Conservation (phyloP, 53 echinoderm and acorn worm species). For the Stichopus horrens region DNA sequence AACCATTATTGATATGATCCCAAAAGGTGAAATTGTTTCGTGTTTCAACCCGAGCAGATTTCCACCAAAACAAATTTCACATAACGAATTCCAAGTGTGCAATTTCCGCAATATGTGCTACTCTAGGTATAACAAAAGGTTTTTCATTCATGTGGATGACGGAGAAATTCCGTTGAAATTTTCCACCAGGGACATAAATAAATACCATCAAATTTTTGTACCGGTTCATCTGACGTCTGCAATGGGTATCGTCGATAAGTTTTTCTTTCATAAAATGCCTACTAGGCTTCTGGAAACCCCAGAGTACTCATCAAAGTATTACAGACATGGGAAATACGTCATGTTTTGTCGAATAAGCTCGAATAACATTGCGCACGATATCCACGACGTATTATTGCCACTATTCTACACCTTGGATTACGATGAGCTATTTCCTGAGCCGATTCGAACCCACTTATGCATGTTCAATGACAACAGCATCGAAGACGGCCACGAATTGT, state of each 20-base stretch:
- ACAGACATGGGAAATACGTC: conserved; percentile 3
- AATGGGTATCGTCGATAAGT: background rate
- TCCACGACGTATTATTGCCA: conserved; percentile 15
- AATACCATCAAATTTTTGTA: too few species aligned
- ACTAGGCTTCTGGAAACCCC: background rate
- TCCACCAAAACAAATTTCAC: too few species aligned
- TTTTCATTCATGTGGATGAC: background rate
- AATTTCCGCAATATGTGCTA: conserved; percentile 5
- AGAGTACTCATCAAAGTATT: background rate
- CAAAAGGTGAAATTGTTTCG: too few species aligned
- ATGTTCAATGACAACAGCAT: background rate
- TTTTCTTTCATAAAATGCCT: background rate
- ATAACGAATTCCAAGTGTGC: background rate
- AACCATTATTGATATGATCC: too few species aligned
- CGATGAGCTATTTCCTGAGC: too few species aligned
- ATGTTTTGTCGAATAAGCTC: background rate
- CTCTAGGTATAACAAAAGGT: background rate
- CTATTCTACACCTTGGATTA: background rate
- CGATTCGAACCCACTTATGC: background rate
- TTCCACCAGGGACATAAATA: too few species aligned
- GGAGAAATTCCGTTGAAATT: too few species aligned
- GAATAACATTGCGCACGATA: conserved; percentile 4
- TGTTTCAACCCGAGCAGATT: too few species aligned
- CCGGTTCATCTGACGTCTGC: too few species aligned
- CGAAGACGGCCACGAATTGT: background rate